phyloP scores from a whole-genome alignment of 2,888 invertebrate species.

The Argyresthia albistria region DNA sequence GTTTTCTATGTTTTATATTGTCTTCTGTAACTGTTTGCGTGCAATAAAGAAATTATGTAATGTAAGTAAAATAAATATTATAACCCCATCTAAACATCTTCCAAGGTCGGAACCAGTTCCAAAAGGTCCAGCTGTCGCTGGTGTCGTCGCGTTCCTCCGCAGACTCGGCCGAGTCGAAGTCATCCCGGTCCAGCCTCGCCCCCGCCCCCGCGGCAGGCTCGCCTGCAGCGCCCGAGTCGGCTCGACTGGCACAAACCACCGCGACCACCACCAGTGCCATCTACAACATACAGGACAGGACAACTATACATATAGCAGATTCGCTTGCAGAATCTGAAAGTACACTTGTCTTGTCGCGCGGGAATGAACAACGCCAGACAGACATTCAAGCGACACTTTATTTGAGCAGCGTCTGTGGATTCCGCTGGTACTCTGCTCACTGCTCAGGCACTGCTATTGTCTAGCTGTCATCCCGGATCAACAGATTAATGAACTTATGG shows the following conservation, averaged over 20 bases:
- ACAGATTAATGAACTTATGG: not conserved
- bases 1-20: no score
- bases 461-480: not conserved
- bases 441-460: not conserved
- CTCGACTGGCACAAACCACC: constrained; percentile 26
- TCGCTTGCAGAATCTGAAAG: no score
- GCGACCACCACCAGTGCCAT: constrained; percentile 26
- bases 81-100: constrained; percentile 41
- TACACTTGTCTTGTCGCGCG: no score
- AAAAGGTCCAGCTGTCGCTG: constrained; percentile 21
- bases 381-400: no score
- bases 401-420: no score
- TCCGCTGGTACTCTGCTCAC: no score
- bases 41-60: no score
- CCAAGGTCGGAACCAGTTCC: constrained; percentile 37
- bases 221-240: constrained; percentile 19
- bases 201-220: constrained; percentile 20
- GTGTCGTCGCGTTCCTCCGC: constrained; percentile 21
- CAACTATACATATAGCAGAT: not conserved
- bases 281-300: not conserved
- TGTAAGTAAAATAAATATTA: constrained; percentile 15
- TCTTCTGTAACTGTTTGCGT: no score
- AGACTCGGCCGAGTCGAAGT: constrained; percentile 18
- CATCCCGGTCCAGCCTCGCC: constrained; percentile 19
- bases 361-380: no score